These are phyloP conservation scores for Sapayoa aenigma DNA, from an alignment of 2,113 vertebrate species.

Conservation along the genomic window DNA sequence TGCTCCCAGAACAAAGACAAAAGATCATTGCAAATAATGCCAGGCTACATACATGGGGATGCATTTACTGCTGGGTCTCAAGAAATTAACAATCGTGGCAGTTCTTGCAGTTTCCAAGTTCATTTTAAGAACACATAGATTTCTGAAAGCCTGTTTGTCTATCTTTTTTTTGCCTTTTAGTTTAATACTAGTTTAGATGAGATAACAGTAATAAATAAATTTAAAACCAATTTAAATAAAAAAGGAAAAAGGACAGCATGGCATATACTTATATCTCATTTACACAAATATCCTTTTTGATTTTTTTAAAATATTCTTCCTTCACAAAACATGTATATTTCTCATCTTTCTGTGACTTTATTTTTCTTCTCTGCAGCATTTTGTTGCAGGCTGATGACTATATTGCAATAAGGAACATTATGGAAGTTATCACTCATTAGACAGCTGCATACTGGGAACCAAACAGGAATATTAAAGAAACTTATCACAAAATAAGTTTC, in stretches of 20 bases:
- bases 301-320: background rate
- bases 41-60: background rate
- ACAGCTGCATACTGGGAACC: conserved; percentile 38
- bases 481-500: conserved; percentile 20
- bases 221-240: background rate
- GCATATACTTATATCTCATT: background rate
- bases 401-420: conserved; percentile 2
- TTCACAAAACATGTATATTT: background rate
- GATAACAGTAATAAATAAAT: background rate
- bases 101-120: background rate
- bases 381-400: conserved; percentile 14
- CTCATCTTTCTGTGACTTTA: background rate
- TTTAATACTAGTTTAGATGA: background rate
- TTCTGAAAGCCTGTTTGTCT: background rate
- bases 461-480: conserved; percentile 65
- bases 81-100: background rate
- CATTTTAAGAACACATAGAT: background rate
- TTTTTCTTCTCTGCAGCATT: conserved; percentile 3
- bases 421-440: conserved; percentile 45
- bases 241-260: background rate
- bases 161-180: background rate
- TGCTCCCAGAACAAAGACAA: background rate
- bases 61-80: background rate
- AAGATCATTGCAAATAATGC: background rate
- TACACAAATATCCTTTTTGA: background rate